phyloP scores from a whole-genome alignment of 2,797 vertebrate species.

The Bradypus variegatus region DNA sequence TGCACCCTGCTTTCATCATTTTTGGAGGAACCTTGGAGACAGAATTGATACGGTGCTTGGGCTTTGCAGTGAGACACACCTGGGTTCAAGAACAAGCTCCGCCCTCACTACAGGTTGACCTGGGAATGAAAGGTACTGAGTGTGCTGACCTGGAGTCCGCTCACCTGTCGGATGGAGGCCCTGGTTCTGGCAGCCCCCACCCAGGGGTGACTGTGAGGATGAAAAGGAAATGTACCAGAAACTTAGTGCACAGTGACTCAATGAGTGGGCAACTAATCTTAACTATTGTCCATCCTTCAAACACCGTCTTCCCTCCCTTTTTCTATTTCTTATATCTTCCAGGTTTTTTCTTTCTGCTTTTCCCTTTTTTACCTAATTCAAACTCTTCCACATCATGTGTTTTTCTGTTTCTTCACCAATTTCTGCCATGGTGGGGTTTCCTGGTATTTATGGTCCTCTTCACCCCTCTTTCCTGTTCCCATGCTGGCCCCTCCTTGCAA shows the following conservation, averaged over 20 bases:
- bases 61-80: neutral
- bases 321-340: too few species aligned
- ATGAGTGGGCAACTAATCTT: too few species aligned
- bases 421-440: neutral
- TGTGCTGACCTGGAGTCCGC: too few species aligned
- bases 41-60: neutral
- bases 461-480: neutral
- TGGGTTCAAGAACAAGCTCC: neutral
- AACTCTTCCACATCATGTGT: accelerated
- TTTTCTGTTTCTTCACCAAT: neutral
- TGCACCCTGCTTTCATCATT: neutral
- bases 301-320: too few species aligned
- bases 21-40: neutral
- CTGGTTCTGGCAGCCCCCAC: too few species aligned
- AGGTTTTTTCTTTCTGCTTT: neutral
- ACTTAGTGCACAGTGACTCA: too few species aligned
- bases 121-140: too few species aligned
- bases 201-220: too few species aligned
- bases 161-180: too few species aligned
- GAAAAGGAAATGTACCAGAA: too few species aligned
- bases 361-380: too few species aligned
- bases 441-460: accelerated
- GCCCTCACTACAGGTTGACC: accelerated
- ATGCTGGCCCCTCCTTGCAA: neutral
- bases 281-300: too few species aligned